These are phyloP conservation scores for Ypsolopha scabrella DNA, from an alignment of 2,888 invertebrate genomes.

Conservation along the genomic window DNA sequence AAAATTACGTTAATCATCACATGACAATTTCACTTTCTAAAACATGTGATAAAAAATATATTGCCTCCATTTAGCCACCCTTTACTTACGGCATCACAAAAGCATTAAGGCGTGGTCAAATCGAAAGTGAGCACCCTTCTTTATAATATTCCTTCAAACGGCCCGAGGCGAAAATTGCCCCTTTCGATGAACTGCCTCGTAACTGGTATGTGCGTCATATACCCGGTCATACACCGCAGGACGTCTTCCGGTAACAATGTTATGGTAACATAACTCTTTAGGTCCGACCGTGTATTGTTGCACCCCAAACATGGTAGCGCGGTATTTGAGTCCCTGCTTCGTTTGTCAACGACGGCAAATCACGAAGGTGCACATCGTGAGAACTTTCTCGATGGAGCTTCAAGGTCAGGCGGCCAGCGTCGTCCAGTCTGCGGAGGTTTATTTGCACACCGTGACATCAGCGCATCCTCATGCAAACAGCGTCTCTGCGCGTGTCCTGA, in stretches of 20 bases:
- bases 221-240: constrained; percentile 40
- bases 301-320: background rate
- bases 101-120: constrained; percentile 52
- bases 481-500: constrained; percentile 39
- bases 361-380: constrained; percentile 24
- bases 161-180: constrained; percentile 54
- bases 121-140: constrained; percentile 42
- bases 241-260: constrained; percentile 44
- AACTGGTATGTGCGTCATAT: constrained; percentile 46
- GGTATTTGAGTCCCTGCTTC: background rate
- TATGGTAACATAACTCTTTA: constrained; percentile 1
- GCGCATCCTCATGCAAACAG: constrained; percentile 47
- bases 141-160: constrained; percentile 26
- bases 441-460: constrained; percentile 47
- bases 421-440: constrained; percentile 53
- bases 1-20: too few relatives aligned
- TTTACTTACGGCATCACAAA: constrained; percentile 22
- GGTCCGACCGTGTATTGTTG: background rate
- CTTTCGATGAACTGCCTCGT: constrained; percentile 40
- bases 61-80: constrained; percentile 15
- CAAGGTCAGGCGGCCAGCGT: constrained; percentile 53
- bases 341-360: background rate
- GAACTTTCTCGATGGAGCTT: constrained; percentile 32
- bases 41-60: background rate
- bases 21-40: background rate